Percentiles rank a stretch among this genome's conserved stretches.
Conservation (phyloP, 2,113 vertebrate genomes). For the Vimba vimba region DNA sequence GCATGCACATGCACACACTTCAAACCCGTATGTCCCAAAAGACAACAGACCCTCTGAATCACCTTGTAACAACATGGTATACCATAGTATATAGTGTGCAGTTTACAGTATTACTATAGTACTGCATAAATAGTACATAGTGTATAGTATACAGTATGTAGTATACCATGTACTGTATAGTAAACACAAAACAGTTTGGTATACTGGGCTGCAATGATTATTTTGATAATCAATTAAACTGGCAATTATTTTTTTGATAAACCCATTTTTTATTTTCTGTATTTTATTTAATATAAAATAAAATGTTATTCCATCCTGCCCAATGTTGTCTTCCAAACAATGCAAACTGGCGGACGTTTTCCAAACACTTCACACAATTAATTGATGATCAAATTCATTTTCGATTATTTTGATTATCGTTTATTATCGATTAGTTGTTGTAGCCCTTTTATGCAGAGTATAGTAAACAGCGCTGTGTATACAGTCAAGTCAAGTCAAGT, state of each 20-base stretch:
- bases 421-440: too few species aligned
- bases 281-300: too few species aligned
- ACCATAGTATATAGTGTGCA: background rate
- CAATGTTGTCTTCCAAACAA: too few species aligned
- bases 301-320: too few species aligned
- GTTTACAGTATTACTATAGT: background rate
- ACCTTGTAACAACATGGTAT: background rate
- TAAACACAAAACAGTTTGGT: background rate
- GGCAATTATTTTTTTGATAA: background rate
- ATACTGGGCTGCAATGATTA: background rate
- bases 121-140: background rate
- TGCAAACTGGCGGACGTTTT: too few species aligned
- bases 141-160: background rate
- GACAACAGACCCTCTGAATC: background rate
- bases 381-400: too few species aligned
- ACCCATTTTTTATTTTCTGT: too few species aligned
- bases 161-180: background rate
- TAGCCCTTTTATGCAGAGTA: too few species aligned
- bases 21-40: background rate
- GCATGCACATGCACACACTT: conserved; percentile 5
- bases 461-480: too few species aligned
- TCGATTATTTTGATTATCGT: too few species aligned
- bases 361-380: too few species aligned
- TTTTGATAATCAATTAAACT: background rate
- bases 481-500: too few species aligned